Base-by-base conservation (phyloP, 1,140 invertebrate genomes). In the Sycophaga agraensis region DNA sequence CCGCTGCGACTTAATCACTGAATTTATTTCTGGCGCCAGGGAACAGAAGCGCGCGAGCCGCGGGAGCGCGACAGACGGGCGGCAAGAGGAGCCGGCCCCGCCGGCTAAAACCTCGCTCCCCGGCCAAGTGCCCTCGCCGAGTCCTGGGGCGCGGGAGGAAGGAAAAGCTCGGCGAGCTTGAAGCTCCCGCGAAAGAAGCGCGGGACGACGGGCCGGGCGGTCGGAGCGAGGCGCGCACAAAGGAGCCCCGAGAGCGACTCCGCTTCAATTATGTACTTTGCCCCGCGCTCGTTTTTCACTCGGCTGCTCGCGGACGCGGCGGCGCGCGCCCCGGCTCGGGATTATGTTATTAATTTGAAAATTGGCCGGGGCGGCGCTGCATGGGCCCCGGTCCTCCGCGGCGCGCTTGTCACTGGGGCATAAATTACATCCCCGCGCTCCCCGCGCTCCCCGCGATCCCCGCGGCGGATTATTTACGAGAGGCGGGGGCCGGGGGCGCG, bases 281-380 rank as follows among this genome's bases (percentile, higher is more conserved):
- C n/a, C 24, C 26, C 17, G 42, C 17, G 42, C 42, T 56, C 54
- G 54, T 56, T 56, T 56, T 56, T 56, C 42, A 56, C 54, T 56
- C 26, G 40, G 4, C 42, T 56, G 54, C n/a, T n/a, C n/a, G 21
- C 54, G 35, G 7, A 19, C n/a, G n/a, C n/a, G n/a, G n/a, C n/a
- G n/a, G n/a, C n/a, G n/a, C n/a, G n/a, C n/a, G n/a, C n/a, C 31
- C 54, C 17, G 46, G 46, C 54, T 56, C 16, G 40, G 35, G 54
- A 56, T 56, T 56, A 56, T 56, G 54, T 56, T 56, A 56, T 56
- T 56, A 56, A 56, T 56, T 56, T 56, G 40, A 34, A 22, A 35
- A 45, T 45, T 56, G 28, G 54, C 42, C 42, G 24, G 40, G 17
- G 40, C 16, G 9, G 31, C 22, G 21, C 22, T 14, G 12, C 16